Evolutionary conservation across 2,888 invertebrate species (phyloP), one percentile per base, ranked within the genome.

Genomic region (Kuschelorhynchus macadamiae): DNA sequence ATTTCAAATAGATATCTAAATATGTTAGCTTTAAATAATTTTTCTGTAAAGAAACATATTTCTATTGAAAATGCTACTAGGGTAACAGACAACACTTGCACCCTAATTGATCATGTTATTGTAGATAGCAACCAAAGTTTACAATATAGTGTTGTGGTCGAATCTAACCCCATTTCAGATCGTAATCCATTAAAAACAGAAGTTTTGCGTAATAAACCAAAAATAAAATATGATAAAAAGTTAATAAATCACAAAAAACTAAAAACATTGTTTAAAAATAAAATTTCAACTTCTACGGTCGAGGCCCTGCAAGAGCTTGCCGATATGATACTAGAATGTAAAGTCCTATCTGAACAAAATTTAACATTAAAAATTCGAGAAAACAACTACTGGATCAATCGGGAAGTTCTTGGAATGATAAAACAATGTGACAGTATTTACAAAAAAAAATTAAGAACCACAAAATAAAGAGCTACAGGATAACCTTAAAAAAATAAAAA

Each of bases 341-440:
- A 36, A 18, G 1, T 11, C 12, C n/a, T 25, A 12, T 33, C 53
- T 3, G 53, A 36, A 36, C n/a, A 16, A 17, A 42, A 2, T 9
- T 2, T 42, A 11, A 30, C 30, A 12, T 49, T 16, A 20, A 20
- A 30, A 49, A 14, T 49, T 49, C 21, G 49, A 5, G 49, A 49
- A 18, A 49, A 49, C 12, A 49, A 49, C n/a, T 8, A 21, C 49
- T 49, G 49, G 49, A 14, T 49, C 1, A 47, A 25, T 36, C 14
- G 30, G 12, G 30, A 60, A 33, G 17, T 46, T 32, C 32, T 52
- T 32, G 12, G 36, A 53, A 36, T 47, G 30, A 57, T 53, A 25
- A 53, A 53, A 18, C n/a, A 36, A 17, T 18, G 36, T 9, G 36
- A 53, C 21, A 17, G 14, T 14, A 14, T 17, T 14, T 53, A 53